These are phyloP conservation scores for Conus ventricosus DNA, from an alignment of 1,140 invertebrate genomes.

Conservation along the genomic window DNA sequence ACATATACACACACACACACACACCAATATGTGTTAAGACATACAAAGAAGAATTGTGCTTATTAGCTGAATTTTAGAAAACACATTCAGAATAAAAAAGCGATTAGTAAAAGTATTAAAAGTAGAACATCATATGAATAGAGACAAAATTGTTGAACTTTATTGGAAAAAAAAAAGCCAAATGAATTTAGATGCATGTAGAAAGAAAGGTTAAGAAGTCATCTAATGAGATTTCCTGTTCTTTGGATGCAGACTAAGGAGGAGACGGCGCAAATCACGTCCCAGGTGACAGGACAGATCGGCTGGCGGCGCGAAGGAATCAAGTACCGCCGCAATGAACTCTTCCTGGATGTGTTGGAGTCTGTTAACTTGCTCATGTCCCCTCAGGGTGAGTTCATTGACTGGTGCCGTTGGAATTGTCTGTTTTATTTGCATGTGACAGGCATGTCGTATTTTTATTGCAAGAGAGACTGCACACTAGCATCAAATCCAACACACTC, in stretches of 20 bases:
- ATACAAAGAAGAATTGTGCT: too few species aligned
- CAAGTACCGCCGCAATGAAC: conserved; percentile 98
- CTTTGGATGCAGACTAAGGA: conserved; percentile 89
- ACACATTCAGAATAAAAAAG: too few species aligned
- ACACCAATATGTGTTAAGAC: too few species aligned
- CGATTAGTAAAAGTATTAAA: too few species aligned
- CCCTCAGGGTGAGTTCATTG: conserved; percentile 86
- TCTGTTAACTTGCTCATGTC: conserved; percentile 99
- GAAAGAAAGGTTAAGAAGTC: too few species aligned
- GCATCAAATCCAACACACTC: neutral
- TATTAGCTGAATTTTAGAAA: too few species aligned
- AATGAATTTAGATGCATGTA: too few species aligned
- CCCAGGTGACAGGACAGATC: conserved; percentile 99
- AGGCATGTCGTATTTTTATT: neutral
- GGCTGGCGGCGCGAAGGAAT: conserved; percentile 99
- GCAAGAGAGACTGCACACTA: neutral
- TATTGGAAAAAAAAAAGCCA: too few species aligned
- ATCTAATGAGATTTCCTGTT: too few species aligned
- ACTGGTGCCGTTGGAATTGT: neutral
- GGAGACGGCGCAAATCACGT: conserved; percentile 99
- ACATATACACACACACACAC: too few species aligned
- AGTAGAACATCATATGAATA: too few species aligned
- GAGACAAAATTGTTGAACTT: too few species aligned
- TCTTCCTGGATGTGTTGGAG: conserved; percentile 99
- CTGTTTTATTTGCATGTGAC: neutral